Conservation (phyloP, 2,797 vertebrate genomes). For the Malurus splendens region DNA sequence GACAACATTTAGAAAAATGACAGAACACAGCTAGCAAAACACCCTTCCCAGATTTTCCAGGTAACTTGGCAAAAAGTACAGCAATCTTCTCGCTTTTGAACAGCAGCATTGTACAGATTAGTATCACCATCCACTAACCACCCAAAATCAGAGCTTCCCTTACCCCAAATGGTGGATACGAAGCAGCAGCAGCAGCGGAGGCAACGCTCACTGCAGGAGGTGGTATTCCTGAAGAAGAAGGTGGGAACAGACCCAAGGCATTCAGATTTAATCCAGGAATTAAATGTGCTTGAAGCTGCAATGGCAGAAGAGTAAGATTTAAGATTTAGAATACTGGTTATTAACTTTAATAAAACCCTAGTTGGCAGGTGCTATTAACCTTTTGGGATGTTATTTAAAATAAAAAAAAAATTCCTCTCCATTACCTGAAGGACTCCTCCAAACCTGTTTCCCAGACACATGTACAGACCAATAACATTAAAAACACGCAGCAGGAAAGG, state of each 20-base stretch:
- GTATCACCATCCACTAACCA: background rate
- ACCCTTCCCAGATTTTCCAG: background rate
- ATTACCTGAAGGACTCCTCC: background rate
- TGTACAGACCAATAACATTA: background rate
- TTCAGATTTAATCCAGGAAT: constrained; percentile 98
- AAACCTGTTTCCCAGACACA: background rate
- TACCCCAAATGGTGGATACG: constrained; percentile 91
- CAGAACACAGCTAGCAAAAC: background rate
- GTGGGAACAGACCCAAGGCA: constrained; percentile 92
- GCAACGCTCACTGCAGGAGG: constrained; percentile 86
- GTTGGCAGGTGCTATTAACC: background rate
- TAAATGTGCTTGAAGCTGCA: constrained; percentile 96
- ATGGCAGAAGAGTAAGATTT: constrained; percentile 36
- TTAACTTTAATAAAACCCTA: background rate
- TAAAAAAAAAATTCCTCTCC: background rate
- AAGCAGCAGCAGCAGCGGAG: constrained; percentile 82
- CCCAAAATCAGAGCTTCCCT: constrained; percentile 52
- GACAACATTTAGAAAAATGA: background rate
- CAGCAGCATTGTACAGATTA: background rate
- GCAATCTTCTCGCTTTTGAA: background rate
- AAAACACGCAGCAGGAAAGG: background rate
- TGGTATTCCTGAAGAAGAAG: constrained; percentile 86
- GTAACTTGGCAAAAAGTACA: background rate
- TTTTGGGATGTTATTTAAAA: background rate
- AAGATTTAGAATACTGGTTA: constrained; percentile 26